Percentiles rank a stretch among this genome's conserved stretches.
These are phyloP conservation scores for Ctenopoma kingsleyae DNA, from an alignment of 2,797 vertebrate species.

Conservation along the genomic window DNA sequence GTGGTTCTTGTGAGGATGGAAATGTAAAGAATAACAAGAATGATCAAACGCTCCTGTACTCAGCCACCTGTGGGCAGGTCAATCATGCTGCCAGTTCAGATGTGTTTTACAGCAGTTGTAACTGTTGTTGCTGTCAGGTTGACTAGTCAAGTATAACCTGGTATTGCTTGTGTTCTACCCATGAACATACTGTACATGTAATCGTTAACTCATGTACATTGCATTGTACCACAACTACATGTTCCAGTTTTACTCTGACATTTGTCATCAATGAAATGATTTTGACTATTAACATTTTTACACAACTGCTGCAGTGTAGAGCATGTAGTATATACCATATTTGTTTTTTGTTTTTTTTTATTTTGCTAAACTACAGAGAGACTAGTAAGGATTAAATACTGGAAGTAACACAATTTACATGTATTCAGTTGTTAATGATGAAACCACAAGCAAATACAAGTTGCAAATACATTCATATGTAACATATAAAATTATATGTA, in stretches of 20 bases:
- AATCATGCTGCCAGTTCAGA: constrained; percentile 31
- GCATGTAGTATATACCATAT: neutral
- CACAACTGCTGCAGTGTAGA: neutral
- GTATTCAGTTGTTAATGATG: too few species aligned
- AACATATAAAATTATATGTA: too few species aligned
- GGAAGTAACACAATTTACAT: too few species aligned
- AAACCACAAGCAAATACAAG: too few species aligned
- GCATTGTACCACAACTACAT: neutral
- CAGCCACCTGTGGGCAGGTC: constrained; percentile 35
- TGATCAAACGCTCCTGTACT: neutral
- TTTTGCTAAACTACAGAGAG: too few species aligned
- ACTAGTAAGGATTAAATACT: too few species aligned
- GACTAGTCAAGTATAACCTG: neutral
- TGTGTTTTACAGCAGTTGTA: constrained; percentile 12
- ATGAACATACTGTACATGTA: neutral
- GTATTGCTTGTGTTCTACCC: neutral
- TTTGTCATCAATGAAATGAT: too few species aligned
- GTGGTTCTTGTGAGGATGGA: constrained; percentile 2
- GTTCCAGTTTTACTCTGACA: neutral
- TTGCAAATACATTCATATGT: too few species aligned
- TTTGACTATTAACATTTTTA: too few species aligned
- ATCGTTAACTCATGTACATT: neutral
- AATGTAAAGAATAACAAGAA: neutral
- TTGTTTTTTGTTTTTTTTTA: neutral
- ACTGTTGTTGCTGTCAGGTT: constrained; percentile 4